Evolutionary conservation across 2,888 invertebrate species (phyloP), one percentile per base, ranked within the genome.

Genomic region (Argyresthia goedartella): DNA sequence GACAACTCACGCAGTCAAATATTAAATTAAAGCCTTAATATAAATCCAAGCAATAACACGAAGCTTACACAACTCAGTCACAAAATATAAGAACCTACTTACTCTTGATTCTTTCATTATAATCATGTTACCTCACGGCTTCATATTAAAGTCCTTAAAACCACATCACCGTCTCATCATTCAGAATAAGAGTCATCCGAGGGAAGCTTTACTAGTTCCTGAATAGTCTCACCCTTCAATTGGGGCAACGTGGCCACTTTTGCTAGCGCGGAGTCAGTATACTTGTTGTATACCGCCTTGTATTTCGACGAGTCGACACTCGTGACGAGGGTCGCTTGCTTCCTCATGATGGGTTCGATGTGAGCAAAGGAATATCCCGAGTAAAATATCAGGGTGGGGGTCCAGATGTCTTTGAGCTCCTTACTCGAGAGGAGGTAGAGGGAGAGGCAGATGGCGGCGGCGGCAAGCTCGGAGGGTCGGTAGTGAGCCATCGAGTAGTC

Each of bases 391-490:
- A 98, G 73, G 0, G 93, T 93, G 11, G 90, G 88, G 1, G 91
- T 93, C 97, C 96, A 96, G 42, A 81, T 71, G 0, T 74, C 91
- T 59, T 76, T 76, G 56, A 66, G 70, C 56, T 50, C 76, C 69
- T 59, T 86, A 65, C 80, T 87, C 61, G 89, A 85, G 16, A 94
- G 84, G 15, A 90, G 64, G 53, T 81, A 72, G 0, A 88, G 69
- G 2, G 95, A 90, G 9, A 96, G 86, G 70, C 92, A 95, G 53
- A 95, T 87, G 8, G 95, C 91, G 4, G 93, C 92, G 8, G 94
- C 95, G 44, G 96, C 94, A 53, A 96, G 87, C 61, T 94, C 88
- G 0, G 98, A 98, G 0, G 98, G 97, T 55, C 89, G 87, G 64
- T 93, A 89, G 64, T 92, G 91, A 15, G 92, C 91, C 87, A 96